These are phyloP conservation scores for Spea hammondii DNA, from an alignment of 2,797 vertebrate genomes.

Conservation along the genomic window DNA sequence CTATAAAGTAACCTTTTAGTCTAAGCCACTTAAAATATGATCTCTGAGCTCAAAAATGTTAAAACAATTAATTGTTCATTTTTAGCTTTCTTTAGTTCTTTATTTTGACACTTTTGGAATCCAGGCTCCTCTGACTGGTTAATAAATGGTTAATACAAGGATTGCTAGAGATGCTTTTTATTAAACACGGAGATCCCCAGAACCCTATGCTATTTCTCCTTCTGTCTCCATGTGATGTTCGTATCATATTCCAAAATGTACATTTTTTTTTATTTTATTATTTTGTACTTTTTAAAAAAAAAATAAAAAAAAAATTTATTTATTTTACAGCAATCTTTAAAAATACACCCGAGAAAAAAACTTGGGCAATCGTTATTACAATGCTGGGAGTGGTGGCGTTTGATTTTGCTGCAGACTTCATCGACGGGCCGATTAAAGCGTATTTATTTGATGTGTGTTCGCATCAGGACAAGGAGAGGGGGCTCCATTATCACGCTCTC, in stretches of 20 bases:
- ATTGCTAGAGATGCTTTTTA: too few species aligned
- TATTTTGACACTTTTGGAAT: too few species aligned
- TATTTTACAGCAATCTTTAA: conserved; percentile 34
- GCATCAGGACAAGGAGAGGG: conserved; percentile 87
- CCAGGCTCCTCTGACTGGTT: too few species aligned
- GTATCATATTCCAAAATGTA: background rate
- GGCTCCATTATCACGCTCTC: conserved; percentile 93
- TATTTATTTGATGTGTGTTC: conserved; percentile 97
- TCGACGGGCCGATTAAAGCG: conserved; percentile 96
- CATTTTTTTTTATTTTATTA: background rate
- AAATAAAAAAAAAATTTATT: background rate
- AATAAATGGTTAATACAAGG: too few species aligned
- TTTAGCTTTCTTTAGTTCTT: too few species aligned
- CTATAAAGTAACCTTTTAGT: too few species aligned
- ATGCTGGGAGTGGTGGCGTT: conserved; percentile 95
- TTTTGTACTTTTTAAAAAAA: background rate
- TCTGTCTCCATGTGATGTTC: too few species aligned
- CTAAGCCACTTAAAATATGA: too few species aligned
- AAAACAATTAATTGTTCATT: too few species aligned
- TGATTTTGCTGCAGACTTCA: conserved; percentile 96
- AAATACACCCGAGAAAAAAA: conserved; percentile 57
- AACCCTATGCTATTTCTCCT: too few species aligned
- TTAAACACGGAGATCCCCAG: too few species aligned
- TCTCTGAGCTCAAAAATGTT: too few species aligned
- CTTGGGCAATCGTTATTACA: conserved; percentile 83